Evolutionary conservation across 1,140 invertebrate species (phyloP).

Genomic region (Marisa cornuarietis): DNA sequence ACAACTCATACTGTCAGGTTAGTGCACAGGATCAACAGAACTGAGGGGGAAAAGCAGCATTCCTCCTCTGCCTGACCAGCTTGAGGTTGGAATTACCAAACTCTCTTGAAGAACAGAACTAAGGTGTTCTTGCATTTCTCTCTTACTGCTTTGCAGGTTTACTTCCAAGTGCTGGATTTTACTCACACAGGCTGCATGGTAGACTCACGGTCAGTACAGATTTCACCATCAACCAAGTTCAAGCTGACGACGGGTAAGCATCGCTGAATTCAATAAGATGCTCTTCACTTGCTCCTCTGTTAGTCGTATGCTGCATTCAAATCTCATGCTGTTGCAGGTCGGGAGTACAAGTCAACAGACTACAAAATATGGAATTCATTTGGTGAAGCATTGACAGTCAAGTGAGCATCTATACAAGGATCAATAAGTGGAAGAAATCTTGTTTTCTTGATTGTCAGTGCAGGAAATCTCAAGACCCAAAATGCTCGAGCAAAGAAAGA

Average conservation of each 20-base stretch:
- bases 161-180: constrained; percentile 58
- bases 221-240: constrained; percentile 56
- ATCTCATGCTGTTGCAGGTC: constrained; percentile 33
- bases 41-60: neutral
- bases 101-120: too few species aligned
- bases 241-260: constrained; percentile 53
- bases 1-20: constrained; percentile 56
- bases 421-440: too few species aligned
- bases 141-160: constrained; percentile 48
- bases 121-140: too few species aligned
- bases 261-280: neutral
- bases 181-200: constrained; percentile 58
- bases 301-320: neutral
- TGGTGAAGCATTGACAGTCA: constrained; percentile 47
- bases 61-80: neutral
- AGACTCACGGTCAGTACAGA: constrained; percentile 58
- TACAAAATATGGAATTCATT: constrained; percentile 61
- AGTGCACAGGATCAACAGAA: neutral
- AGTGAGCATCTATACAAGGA: neutral
- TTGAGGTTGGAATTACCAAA: neutral
- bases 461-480: too few species aligned
- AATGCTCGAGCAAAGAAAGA: too few species aligned
- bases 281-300: neutral
- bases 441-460: too few species aligned
- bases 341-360: constrained; percentile 50